Percentiles rank a stretch among this genome's conserved stretches.
phyloP scores from a whole-genome alignment of 2,113 vertebrate genomes.

The Barbus barbus region DNA sequence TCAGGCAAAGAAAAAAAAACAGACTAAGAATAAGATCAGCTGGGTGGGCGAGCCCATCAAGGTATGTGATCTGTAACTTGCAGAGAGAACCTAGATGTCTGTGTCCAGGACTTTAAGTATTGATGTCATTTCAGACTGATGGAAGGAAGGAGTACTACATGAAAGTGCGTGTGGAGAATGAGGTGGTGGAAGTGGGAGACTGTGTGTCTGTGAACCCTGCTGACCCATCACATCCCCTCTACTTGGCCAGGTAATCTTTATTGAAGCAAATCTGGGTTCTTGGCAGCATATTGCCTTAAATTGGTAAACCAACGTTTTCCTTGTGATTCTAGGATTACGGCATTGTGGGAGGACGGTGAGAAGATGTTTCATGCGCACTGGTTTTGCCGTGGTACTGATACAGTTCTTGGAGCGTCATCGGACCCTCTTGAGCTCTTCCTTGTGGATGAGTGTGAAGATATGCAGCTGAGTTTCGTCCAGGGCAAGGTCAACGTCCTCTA shows the following conservation, averaged over 20 bases:
- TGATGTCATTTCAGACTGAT: constrained; percentile 73
- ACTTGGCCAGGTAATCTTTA: constrained; percentile 82
- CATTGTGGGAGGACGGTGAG: constrained; percentile 88
- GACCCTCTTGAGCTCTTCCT: constrained; percentile 91
- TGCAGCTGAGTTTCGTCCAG: constrained; percentile 89
- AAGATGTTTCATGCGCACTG: constrained; percentile 97
- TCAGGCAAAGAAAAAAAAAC: constrained; percentile 89
- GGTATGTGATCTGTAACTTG: constrained; percentile 69
- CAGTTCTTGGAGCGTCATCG: constrained; percentile 89
- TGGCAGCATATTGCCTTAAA: background rate
- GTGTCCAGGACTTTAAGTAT: background rate
- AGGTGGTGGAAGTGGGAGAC: constrained; percentile 88
- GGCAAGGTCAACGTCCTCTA: constrained; percentile 88
- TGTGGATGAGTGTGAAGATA: constrained; percentile 95
- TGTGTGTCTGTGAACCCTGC: constrained; percentile 92
- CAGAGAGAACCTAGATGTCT: background rate
- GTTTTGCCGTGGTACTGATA: constrained; percentile 90
- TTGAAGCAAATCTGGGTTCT: background rate
- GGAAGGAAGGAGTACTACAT: constrained; percentile 88
- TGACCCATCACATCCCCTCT: constrained; percentile 85
- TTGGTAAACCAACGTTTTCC: background rate
- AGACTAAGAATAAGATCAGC: constrained; percentile 83
- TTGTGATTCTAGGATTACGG: constrained; percentile 78
- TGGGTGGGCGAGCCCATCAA: constrained; percentile 87
- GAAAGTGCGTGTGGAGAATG: constrained; percentile 85